phyloP scores from a whole-genome alignment of 2,113 vertebrate genomes.

The Vanacampus margaritifer region DNA sequence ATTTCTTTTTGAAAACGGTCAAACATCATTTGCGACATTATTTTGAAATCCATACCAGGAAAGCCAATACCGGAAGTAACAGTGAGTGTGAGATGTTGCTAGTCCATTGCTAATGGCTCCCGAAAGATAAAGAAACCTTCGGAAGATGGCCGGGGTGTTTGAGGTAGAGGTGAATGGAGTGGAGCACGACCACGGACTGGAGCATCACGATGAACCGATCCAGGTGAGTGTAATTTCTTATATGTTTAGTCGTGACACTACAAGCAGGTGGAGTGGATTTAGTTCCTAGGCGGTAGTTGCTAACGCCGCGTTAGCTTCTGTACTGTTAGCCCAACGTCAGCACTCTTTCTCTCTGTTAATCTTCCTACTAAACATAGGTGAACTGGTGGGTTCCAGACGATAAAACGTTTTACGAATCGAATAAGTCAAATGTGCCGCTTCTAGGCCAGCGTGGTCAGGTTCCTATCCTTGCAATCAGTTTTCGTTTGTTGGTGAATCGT shows the following conservation, averaged over 20 bases:
- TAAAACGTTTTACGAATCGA: background rate
- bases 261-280: background rate
- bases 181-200: constrained; percentile 73
- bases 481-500: background rate
- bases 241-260: background rate
- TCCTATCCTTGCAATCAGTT: background rate
- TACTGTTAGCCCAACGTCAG: constrained; percentile 22
- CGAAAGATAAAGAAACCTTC: constrained; percentile 56
- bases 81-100: constrained; percentile 1
- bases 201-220: constrained; percentile 57
- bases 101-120: constrained; percentile 48
- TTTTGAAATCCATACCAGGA: constrained; percentile 30
- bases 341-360: constrained; percentile 25
- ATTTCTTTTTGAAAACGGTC: background rate
- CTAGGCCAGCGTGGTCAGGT: constrained; percentile 3
- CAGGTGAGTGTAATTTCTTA: constrained; percentile 50
- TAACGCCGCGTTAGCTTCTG: background rate
- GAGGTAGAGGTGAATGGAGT: constrained; percentile 80
- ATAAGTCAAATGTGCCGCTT: background rate
- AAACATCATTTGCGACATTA: constrained; percentile 16
- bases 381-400: background rate
- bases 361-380: background rate
- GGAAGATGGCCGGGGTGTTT: constrained; percentile 80
- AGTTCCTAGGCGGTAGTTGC: background rate
- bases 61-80: constrained; percentile 31